Conservation (phyloP, 2,113 vertebrate genomes). For the Panthera leo region DNA sequence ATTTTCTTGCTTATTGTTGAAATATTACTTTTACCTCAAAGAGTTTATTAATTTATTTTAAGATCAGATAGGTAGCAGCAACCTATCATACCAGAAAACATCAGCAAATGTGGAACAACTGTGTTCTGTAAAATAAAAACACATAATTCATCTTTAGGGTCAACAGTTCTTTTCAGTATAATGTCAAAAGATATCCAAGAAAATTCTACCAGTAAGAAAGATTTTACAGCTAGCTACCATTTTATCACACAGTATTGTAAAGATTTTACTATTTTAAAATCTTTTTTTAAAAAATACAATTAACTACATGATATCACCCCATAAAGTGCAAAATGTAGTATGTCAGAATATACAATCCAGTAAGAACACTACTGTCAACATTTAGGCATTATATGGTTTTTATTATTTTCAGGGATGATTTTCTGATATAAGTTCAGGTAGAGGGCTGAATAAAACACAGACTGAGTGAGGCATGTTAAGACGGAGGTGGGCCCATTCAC, state of each 20-base stretch:
- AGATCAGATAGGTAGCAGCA: neutral
- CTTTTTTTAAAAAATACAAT: neutral
- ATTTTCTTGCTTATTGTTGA: neutral
- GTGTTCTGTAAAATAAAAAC: constrained; percentile 13
- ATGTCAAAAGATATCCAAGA: neutral
- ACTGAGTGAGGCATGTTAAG: neutral
- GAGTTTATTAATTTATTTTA: neutral
- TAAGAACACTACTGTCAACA: neutral
- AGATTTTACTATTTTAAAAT: neutral
- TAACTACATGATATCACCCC: neutral
- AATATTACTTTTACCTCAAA: neutral
- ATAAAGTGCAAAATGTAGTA: neutral
- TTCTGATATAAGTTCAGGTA: neutral
- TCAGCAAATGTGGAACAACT: neutral
- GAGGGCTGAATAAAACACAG: neutral
- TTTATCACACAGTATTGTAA: neutral
- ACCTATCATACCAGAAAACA: neutral
- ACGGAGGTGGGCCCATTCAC: neutral
- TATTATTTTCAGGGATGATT: neutral
- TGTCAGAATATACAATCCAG: neutral
- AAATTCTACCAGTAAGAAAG: neutral
- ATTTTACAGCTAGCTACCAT: neutral
- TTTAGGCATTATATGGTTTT: neutral
- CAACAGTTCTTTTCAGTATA: neutral
- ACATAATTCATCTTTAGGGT: neutral